Evolutionary conservation across 2,113 vertebrate genomes (phyloP), one percentile per base, ranked within the genome.

Genomic region (Labeo rohita): DNA sequence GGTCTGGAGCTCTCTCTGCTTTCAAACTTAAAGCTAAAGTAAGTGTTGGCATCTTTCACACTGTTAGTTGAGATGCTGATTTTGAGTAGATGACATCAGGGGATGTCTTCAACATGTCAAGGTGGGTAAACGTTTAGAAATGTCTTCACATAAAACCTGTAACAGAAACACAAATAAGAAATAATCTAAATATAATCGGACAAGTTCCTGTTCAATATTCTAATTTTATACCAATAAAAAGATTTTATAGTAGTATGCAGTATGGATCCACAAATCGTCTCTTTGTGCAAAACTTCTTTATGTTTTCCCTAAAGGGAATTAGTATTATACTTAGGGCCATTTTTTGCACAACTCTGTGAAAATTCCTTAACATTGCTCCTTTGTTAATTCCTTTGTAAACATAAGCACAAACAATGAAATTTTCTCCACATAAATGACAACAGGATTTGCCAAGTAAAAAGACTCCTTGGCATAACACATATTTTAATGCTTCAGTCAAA

Each of bases 41-140:
- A 83, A 36, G 70, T 59, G 36, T 70, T 68, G 66, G 84, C 74
- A 80, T 88, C 70, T 77, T 86, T 80, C 23, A 73, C 85, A 83
- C 66, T 50, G 61, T 21, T 3, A 61, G 8, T 7, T 45, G 34
- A 65, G 18, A 39, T 63, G 59, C 21, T 74, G 73, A 18, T 73
- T 76, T 54, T 61, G 6, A 36, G 49, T 21, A 63, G 80, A 61
- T 21, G n/a, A 36, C 68, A 70, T 61, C 13, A 47, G 65, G 9
- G 47, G 47, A 50, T 80, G 65, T 28, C 74, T 54, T 86, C n/a
- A 86, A 86, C 68, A 43, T 68, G 61, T 45, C 47, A 65, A 80
- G 12, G 12, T 63, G 15, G 78, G 15, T 77, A 47, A 74, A 68
- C 8, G 6, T 28, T 74, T 63, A 79, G 13, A 23, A 76, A 77